Evolutionary conservation across 2,888 invertebrate genomes (phyloP).

Genomic region (Schizotus pectinicornis): DNA sequence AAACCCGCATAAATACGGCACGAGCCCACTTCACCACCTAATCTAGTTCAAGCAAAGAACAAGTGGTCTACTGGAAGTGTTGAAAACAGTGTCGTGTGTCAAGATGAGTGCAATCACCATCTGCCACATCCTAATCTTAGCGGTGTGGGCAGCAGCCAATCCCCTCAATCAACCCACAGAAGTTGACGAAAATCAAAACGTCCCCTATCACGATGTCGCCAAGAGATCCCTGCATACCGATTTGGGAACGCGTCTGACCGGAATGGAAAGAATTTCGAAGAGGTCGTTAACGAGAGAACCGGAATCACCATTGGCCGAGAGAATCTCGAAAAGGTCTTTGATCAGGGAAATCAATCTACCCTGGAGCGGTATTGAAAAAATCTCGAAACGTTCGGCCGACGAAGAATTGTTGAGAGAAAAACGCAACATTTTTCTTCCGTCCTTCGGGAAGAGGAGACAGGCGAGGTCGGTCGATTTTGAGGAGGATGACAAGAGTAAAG

Average conservation of each 20-base stretch:
- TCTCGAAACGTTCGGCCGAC: conserved; percentile 14
- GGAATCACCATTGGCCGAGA: conserved; percentile 7
- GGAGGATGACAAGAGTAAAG: conserved; percentile 8
- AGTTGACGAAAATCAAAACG: not conserved
- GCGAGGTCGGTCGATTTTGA: conserved; percentile 1
- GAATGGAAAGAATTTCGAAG: conserved; percentile 22
- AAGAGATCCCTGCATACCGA: conserved; percentile 18
- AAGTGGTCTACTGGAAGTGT: not conserved
- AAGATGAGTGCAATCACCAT: conserved; percentile 12
- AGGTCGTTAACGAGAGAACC: conserved; percentile 12
- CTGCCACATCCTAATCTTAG: conserved; percentile 4
- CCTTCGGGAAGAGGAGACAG: conserved; percentile 1
- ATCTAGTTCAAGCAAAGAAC: conserved; percentile 3
- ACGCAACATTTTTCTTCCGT: conserved; percentile 12
- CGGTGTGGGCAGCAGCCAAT: conserved; percentile 1
- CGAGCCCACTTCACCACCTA: conserved; percentile 7
- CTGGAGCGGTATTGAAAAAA: conserved; percentile 11
- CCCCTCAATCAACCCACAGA: conserved; percentile 14
- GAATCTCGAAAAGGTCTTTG: not conserved
- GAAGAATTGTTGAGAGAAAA: conserved; percentile 3
- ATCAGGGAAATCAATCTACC: too few relatives aligned
- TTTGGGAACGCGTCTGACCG: conserved; percentile 16
- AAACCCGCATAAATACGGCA: conserved; percentile 17
- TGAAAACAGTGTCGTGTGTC: conserved; percentile 4
- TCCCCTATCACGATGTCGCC: not conserved